phyloP scores from a whole-genome alignment of 2,113 vertebrate species.

The Odocoileus virginianus region DNA sequence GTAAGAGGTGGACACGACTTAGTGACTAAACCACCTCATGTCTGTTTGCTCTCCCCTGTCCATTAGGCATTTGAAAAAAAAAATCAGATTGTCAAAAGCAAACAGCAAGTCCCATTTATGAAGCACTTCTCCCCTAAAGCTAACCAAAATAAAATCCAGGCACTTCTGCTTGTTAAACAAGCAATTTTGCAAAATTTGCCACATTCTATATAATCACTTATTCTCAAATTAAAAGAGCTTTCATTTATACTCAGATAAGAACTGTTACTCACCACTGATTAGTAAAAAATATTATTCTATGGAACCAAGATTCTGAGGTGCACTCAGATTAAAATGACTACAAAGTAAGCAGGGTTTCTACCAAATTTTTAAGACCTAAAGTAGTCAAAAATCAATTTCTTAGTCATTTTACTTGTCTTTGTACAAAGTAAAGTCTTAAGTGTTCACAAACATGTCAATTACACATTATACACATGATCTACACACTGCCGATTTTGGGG shows the following conservation, averaged over 20 bases:
- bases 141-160: not conserved
- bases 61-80: not conserved
- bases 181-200: not conserved
- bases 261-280: not conserved
- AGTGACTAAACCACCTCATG: not conserved
- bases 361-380: not conserved
- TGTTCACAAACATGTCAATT: not conserved
- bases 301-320: not conserved
- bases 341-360: not conserved
- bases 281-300: not conserved
- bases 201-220: not conserved
- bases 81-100: not conserved
- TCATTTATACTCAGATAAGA: not conserved
- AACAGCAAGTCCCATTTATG: not conserved
- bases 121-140: not conserved
- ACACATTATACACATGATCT: not conserved
- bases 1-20: not conserved
- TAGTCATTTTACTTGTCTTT: not conserved
- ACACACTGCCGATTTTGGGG: not conserved
- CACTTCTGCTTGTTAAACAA: not conserved
- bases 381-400: not conserved
- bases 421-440: not conserved
- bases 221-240: not conserved
- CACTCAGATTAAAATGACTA: not conserved
- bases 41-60: not conserved